phyloP scores from a whole-genome alignment of 2,113 vertebrate genomes.

The Tympanuchus pallidicinctus region DNA sequence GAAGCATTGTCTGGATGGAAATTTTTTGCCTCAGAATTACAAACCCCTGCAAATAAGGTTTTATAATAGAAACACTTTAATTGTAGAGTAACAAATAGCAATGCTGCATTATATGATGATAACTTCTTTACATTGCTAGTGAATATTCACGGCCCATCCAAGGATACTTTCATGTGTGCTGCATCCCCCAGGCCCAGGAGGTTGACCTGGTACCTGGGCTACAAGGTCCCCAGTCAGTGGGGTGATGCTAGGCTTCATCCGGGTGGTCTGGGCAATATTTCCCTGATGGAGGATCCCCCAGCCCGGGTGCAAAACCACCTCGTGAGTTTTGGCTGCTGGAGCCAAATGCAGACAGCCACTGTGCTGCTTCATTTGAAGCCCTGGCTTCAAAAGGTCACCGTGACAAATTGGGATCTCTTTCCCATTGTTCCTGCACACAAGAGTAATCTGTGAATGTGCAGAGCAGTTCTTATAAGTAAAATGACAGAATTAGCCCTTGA shows the following conservation, averaged over 20 bases:
- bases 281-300: neutral
- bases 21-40: conserved; percentile 49
- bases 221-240: neutral
- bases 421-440: neutral
- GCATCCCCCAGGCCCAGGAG: neutral
- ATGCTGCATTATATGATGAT: conserved; percentile 65
- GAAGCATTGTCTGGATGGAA: conserved; percentile 49
- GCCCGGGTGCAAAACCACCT: neutral
- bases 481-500: neutral
- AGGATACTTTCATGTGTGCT: neutral
- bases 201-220: accelerated
- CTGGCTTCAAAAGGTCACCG: conserved; percentile 19
- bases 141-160: conserved; percentile 50
- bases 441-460: conserved; percentile 3
- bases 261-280: neutral
- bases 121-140: conserved; percentile 40
- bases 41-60: conserved; percentile 60
- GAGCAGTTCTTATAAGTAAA: neutral
- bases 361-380: neutral
- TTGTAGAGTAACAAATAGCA: conserved; percentile 78
- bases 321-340: neutral
- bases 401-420: neutral
- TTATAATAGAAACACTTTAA: conserved; percentile 72
- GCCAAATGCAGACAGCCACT: accelerated
- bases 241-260: neutral